These are phyloP conservation scores for Eueremaeus valkanovi DNA, from an alignment of 2,888 invertebrate genomes.

Conservation along the genomic window DNA sequence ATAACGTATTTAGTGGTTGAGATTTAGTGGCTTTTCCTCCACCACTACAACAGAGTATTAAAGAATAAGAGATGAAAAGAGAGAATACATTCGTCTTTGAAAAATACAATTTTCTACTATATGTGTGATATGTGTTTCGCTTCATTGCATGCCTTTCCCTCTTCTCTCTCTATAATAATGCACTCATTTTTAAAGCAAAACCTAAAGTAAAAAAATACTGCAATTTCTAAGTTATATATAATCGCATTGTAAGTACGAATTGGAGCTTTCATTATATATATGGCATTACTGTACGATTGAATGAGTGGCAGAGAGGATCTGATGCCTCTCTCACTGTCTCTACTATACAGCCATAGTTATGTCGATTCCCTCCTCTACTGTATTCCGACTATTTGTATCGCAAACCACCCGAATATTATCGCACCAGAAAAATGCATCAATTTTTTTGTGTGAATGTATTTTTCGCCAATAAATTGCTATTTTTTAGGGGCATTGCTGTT, in stretches of 20 bases:
- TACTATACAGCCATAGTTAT: too few species aligned
- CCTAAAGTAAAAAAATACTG: not conserved
- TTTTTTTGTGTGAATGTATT: not conserved
- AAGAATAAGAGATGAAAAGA: not conserved
- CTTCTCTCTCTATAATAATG: not conserved
- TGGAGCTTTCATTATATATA: not conserved
- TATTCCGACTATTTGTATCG: not conserved
- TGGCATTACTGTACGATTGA: not conserved
- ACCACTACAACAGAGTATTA: not conserved
- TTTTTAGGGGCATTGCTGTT: not conserved
- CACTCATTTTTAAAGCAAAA: not conserved
- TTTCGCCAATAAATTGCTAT: not conserved
- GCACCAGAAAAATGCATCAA: not conserved
- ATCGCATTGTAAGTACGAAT: not conserved
- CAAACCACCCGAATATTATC: not conserved
- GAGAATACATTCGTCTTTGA: too few species aligned
- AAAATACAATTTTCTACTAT: slow-evolving; percentile 4
- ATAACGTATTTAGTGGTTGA: slow-evolving; percentile 3
- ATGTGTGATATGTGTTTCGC: slow-evolving; percentile 6
- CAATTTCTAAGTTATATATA: not conserved
- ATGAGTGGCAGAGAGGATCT: too few species aligned
- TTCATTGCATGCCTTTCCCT: not conserved
- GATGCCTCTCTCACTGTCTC: not conserved
- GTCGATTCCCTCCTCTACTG: not conserved
- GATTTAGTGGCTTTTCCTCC: not conserved